phyloP scores from a whole-genome alignment of 2,888 invertebrate species.

The Drosophila seclusa region DNA sequence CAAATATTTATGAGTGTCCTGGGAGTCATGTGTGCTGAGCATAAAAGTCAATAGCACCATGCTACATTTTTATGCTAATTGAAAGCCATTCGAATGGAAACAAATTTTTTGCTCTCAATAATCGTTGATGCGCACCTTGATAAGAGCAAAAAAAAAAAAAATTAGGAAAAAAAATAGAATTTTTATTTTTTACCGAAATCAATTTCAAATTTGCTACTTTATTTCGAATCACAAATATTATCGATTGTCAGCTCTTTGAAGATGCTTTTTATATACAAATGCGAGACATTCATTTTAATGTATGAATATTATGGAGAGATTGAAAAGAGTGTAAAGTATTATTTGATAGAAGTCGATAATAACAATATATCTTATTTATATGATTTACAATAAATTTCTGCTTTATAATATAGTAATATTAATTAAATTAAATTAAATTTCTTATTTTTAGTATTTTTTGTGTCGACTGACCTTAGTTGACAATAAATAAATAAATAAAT shows the following conservation, averaged over 20 bases:
- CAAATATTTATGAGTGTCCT: conserved; percentile 60
- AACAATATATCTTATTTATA: background rate
- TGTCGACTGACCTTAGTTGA: too few relatives aligned
- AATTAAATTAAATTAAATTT: too few relatives aligned
- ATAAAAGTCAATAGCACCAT: conserved; percentile 48
- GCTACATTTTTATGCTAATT: conserved; percentile 84
- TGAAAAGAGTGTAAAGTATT: background rate
- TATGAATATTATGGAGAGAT: background rate
- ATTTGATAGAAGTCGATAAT: background rate
- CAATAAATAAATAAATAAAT: too few relatives aligned
- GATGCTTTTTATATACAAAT: background rate
- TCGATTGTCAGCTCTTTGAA: background rate
- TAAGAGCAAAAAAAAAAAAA: background rate
- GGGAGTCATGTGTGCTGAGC: conserved; percentile 55
- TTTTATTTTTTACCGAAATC: background rate
- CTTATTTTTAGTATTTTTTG: too few relatives aligned
- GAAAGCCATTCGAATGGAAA: conserved; percentile 80
- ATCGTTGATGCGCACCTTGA: conserved; percentile 23
- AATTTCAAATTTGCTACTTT: background rate
- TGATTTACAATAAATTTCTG: too few relatives aligned
- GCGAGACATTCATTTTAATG: background rate
- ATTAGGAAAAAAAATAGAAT: background rate
- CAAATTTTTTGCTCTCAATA: conserved; percentile 56
- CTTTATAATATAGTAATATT: background rate
- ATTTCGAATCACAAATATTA: background rate